Evolutionary conservation across 2,797 vertebrate species (phyloP).

Genomic region (Tamandua tetradactyla): DNA sequence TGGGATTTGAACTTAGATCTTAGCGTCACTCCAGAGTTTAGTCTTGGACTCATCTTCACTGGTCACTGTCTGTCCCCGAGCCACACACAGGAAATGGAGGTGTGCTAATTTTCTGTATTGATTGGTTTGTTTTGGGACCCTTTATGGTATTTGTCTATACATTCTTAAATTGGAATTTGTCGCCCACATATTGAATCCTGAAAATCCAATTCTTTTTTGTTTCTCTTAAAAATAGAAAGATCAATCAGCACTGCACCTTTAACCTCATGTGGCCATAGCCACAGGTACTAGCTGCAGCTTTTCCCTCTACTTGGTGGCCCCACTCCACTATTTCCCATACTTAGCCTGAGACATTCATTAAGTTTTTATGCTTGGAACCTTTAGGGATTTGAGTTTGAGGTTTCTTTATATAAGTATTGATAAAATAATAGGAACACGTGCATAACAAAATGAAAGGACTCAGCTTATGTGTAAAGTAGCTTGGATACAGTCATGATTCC

Average conservation of each 20-base stretch:
- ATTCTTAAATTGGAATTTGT: not conserved
- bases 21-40: not conserved
- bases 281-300: not conserved
- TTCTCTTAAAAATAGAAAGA: not conserved
- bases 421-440: not conserved
- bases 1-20: not conserved
- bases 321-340: not conserved
- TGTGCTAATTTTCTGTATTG: not conserved
- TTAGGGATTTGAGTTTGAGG: not conserved
- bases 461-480: not conserved
- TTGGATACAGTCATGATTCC: not conserved
- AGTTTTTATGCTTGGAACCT: not conserved
- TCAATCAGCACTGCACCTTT: not conserved
- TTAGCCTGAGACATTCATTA: not conserved
- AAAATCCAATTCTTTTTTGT: not conserved
- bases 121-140: not conserved
- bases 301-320: not conserved
- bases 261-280: not conserved
- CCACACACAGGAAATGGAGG: not conserved
- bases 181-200: not conserved
- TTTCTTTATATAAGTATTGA: not conserved
- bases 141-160: not conserved
- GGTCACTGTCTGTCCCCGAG: not conserved
- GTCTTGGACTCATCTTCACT: not conserved
- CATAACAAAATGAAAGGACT: not conserved